Base-by-base conservation (phyloP, 2,888 invertebrate genomes). In the Penaeus monodon region DNA sequence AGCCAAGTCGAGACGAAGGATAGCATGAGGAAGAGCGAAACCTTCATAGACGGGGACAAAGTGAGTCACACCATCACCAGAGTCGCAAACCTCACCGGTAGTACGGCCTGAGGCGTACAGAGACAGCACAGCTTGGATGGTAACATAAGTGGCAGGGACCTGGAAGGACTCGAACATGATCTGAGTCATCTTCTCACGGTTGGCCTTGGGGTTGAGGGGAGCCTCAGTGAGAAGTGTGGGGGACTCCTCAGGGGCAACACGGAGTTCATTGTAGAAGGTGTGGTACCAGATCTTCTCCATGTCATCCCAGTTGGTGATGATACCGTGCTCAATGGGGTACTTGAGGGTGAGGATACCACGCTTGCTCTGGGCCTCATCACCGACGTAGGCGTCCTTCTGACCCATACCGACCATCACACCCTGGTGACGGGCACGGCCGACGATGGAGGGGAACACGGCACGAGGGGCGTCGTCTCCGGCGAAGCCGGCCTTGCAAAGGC, bases 251-350 rank as follows among this genome's bases (percentile, higher is more conserved):
- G 98, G 98, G 85, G 98, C 98, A 83, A 98, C 98, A 93, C 98
- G 95, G 92, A 98, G 95, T 93, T 98, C 97, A 93, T 98, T 98
- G 96, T 98, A 98, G 95, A 98, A 98, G 92, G 98, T 98, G 94
- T 98, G 98, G 93, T 98, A 98, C 98, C 98, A 98, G 94, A 98
- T 98, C 94, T 98, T 98, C 94, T 98, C 98, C 98, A 98, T 98
- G 92, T 98, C 98, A 92, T 98, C 98, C 98, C 98, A 98, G 95
- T 98, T 98, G 93, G 98, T 98, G 91, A 90, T 85, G 86, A 90
- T 90, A 64, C 90, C 90, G 83, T 90, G 90, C 57, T 90, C 90
- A 10, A 90, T 77, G 57, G 90, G 90, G 81, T 90, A 90, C 57
- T 90, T 89, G 66, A 90, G 88, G 27, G 89, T 90, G n/a, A 90